phyloP scores from a whole-genome alignment of 1,140 invertebrate species.

The Diachasma alloeum region DNA sequence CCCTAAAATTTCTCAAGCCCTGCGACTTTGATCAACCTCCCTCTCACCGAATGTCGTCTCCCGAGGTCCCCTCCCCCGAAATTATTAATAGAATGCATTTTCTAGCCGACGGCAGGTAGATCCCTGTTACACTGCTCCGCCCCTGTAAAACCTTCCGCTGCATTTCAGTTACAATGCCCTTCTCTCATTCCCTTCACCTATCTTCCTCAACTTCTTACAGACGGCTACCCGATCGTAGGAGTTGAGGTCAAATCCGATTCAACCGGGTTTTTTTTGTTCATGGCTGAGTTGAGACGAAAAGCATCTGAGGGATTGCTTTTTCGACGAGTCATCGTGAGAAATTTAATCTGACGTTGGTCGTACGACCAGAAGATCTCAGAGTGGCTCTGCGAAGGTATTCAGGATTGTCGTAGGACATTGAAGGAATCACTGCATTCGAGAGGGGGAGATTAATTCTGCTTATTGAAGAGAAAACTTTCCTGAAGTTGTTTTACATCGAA shows the following conservation, averaged over 20 bases:
- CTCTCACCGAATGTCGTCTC: neutral
- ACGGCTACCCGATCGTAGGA: neutral
- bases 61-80: neutral
- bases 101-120: neutral
- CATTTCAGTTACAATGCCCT: neutral
- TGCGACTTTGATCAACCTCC: neutral
- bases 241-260: neutral
- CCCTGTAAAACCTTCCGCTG: neutral
- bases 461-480: too few species aligned
- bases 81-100: neutral
- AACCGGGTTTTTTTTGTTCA: neutral
- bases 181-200: neutral
- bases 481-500: too few species aligned
- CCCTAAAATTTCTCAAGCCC: neutral
- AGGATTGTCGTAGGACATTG: neutral
- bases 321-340: neutral
- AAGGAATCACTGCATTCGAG: neutral
- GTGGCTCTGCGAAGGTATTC: neutral
- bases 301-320: neutral
- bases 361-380: neutral
- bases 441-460: neutral
- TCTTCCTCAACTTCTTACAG: neutral
- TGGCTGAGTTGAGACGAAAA: neutral
- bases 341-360: neutral
- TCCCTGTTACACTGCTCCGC: neutral